Evolutionary conservation across 1,140 invertebrate genomes (phyloP).

Genomic region (Pseudomyrmex cubaensis): DNA sequence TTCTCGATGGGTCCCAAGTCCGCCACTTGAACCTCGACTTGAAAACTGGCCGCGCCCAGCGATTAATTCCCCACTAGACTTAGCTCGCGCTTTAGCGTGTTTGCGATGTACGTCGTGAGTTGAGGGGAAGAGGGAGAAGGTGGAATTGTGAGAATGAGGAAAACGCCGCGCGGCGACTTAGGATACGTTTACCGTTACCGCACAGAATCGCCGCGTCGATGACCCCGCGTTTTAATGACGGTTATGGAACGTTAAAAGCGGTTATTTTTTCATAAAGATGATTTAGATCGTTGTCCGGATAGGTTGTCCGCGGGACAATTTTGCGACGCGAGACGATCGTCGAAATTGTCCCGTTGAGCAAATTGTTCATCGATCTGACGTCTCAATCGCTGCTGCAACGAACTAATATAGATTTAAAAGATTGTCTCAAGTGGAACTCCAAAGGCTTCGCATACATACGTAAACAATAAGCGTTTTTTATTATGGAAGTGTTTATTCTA

Average conservation of each 20-base stretch:
- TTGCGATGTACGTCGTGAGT: slow-evolving; percentile 20
- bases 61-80: slow-evolving; percentile 31
- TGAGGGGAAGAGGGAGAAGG: background rate
- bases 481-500: background rate
- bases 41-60: slow-evolving; percentile 45
- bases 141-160: slow-evolving; percentile 63
- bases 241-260: slow-evolving; percentile 53
- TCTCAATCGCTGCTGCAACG: background rate
- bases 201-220: slow-evolving; percentile 66
- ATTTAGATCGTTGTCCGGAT: slow-evolving; percentile 56
- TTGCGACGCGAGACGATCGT: slow-evolving; percentile 28
- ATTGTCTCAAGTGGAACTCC: background rate
- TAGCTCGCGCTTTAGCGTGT: slow-evolving; percentile 38
- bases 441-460: background rate
- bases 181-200: slow-evolving; percentile 67
- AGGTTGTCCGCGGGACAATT: background rate
- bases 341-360: slow-evolving; percentile 1
- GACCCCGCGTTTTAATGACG: slow-evolving; percentile 63
- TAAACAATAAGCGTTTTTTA: background rate
- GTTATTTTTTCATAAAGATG: slow-evolving; percentile 43
- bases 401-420: background rate
- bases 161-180: slow-evolving; percentile 32
- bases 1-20: background rate
- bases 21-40: background rate
- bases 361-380: slow-evolving; percentile 43